Percentiles rank a stretch among this genome's conserved stretches.
Conservation (phyloP, 1,140 invertebrate species). For the Formica selysi region DNA sequence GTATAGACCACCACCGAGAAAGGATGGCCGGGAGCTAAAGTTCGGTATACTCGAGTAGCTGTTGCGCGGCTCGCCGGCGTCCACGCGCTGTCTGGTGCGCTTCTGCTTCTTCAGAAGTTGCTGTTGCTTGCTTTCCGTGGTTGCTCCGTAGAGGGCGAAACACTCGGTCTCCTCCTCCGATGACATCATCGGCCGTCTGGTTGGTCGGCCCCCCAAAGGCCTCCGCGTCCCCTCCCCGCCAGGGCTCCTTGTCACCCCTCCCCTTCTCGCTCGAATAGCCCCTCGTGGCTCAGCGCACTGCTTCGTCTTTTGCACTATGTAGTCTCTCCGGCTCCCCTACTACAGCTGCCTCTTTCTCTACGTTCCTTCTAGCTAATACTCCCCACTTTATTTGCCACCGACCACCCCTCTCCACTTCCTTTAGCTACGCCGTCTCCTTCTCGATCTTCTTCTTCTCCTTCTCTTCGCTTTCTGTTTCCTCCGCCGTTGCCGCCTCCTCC, state of each 20-base stretch:
- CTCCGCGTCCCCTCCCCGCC: conserved; percentile 86
- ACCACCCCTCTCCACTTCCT: conserved; percentile 63
- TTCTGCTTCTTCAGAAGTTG: conserved; percentile 95
- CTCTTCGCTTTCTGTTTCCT: conserved; percentile 22
- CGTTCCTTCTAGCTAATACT: conserved; percentile 70
- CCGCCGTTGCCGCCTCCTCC: conserved; percentile 21
- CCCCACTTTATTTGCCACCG: conserved; percentile 61
- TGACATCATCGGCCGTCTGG: conserved; percentile 94
- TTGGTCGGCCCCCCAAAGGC: conserved; percentile 87
- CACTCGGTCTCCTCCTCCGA: conserved; percentile 96
- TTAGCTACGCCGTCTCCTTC: conserved; percentile 61
- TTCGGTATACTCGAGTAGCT: conserved; percentile 95
- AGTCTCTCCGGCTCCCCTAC: conserved; percentile 74
- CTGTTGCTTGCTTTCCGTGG: conserved; percentile 87
- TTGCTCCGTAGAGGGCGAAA: conserved; percentile 95
- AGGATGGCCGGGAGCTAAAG: conserved; percentile 93
- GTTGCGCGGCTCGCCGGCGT: conserved; percentile 97
- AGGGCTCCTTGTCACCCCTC: conserved; percentile 86
- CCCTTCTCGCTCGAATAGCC: conserved; percentile 85
- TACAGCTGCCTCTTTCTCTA: conserved; percentile 66
- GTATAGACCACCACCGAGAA: conserved; percentile 94
- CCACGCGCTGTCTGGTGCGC: conserved; percentile 96
- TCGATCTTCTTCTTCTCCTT: conserved; percentile 34
- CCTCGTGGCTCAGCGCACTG: conserved; percentile 84
- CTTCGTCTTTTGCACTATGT: conserved; percentile 75